A percentile compares a stretch with the other conserved stretches of the same genome.
Evolutionary conservation across 2,888 invertebrate genomes (phyloP).

Genomic region (Pegoplata infirma): DNA sequence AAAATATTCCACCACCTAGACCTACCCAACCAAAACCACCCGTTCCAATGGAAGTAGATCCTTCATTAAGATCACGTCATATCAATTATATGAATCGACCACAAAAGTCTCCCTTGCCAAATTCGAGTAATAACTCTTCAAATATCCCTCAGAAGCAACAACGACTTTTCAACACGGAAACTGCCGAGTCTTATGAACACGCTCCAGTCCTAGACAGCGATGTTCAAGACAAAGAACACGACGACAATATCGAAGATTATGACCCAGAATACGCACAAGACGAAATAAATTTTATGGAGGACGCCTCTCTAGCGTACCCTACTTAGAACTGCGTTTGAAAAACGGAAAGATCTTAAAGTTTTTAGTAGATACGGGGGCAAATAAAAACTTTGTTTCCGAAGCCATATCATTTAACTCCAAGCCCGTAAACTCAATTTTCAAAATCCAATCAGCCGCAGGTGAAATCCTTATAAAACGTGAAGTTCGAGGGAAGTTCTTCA

Average conservation of each 20-base stretch:
- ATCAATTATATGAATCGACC: conserved; percentile 27
- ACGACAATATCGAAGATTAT: no score
- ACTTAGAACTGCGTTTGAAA: conserved; percentile 43
- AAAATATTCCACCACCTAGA: neutral
- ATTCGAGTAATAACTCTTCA: neutral
- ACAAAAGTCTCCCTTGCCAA: neutral
- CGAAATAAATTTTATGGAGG: conserved; percentile 55
- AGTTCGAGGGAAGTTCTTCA: conserved; percentile 15
- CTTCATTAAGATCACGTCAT: neutral
- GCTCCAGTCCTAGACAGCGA: no score
- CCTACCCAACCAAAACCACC: conserved; percentile 5
- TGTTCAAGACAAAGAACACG: no score
- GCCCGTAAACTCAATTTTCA: neutral
- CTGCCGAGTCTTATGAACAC: no score
- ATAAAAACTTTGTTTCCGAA: conserved; percentile 6
- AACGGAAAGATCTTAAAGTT: conserved; percentile 46
- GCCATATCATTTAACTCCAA: conserved; percentile 8
- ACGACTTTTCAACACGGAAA: neutral
- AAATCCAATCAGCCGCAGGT: conserved; percentile 18
- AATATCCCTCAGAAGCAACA: neutral
- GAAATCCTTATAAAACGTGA: no score
- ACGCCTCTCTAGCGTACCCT: conserved; percentile 51
- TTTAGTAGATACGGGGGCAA: conserved; percentile 27
- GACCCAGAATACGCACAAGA: neutral
- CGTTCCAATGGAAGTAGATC: conserved; percentile 14